phyloP scores from a whole-genome alignment of 1,140 invertebrate species.

The Platyura marginata region DNA sequence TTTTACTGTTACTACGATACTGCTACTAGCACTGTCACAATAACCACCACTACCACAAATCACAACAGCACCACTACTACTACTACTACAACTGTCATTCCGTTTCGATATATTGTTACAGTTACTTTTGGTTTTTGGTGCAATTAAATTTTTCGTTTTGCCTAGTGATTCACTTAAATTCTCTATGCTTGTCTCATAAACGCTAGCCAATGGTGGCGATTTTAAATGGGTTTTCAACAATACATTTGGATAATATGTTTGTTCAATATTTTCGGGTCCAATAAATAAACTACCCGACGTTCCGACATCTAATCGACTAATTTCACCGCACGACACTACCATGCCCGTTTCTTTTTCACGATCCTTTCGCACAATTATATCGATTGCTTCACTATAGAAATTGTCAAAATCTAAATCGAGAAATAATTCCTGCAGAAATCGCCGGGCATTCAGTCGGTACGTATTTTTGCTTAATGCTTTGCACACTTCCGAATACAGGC shows the following conservation, averaged over 20 bases:
- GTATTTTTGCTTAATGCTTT: slow-evolving; percentile 55
- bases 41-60: slow-evolving; percentile 3
- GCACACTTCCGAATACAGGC: slow-evolving; percentile 85
- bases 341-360: neutral
- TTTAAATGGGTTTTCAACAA: slow-evolving; percentile 7
- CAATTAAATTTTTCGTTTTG: neutral
- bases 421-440: slow-evolving; percentile 90
- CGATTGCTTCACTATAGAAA: slow-evolving; percentile 27
- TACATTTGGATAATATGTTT: neutral
- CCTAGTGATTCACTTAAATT: slow-evolving; percentile 11
- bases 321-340: neutral
- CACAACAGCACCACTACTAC: neutral
- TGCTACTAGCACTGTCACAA: slow-evolving; percentile 3
- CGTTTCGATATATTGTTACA: slow-evolving; percentile 11
- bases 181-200: slow-evolving; percentile 22
- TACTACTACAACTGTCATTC: neutral
- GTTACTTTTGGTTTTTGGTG: slow-evolving; percentile 6
- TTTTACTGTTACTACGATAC: slow-evolving; percentile 14
- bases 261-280: neutral
- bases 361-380: slow-evolving; percentile 16
- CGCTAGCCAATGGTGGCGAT: slow-evolving; percentile 18
- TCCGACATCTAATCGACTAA: neutral
- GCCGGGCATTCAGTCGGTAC: slow-evolving; percentile 62
- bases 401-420: slow-evolving; percentile 63
- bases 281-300: neutral